phyloP scores from a whole-genome alignment of 2,888 invertebrate genomes.

The Dryococelus australis region DNA sequence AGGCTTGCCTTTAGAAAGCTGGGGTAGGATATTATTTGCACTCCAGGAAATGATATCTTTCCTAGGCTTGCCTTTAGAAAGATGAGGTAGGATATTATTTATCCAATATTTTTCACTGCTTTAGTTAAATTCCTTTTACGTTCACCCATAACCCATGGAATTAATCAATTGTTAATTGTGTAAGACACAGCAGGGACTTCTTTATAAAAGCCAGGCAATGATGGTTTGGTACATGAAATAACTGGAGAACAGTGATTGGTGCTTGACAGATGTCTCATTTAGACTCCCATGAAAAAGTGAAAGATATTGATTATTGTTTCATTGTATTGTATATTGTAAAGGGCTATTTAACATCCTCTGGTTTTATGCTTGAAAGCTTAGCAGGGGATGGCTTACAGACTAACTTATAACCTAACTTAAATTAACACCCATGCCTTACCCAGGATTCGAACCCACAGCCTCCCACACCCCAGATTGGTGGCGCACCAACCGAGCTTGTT shows the following conservation, averaged over 20 bases:
- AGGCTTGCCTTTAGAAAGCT: not conserved
- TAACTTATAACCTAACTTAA: too few species aligned
- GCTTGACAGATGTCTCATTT: slow-evolving; percentile 2
- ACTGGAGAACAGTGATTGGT: slow-evolving; percentile 22
- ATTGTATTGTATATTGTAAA: too few species aligned
- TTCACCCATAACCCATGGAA: not conserved
- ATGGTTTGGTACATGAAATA: not conserved
- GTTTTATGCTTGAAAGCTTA: too few species aligned
- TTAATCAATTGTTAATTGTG: not conserved
- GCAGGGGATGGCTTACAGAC: too few species aligned
- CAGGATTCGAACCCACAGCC: too few species aligned
- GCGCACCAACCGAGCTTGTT: too few species aligned
- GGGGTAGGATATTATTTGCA: slow-evolving; percentile 11
- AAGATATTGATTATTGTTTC: not conserved
- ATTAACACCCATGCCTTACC: too few species aligned
- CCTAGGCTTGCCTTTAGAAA: not conserved
- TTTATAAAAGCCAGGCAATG: slow-evolving; percentile 22
- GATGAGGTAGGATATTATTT: not conserved
- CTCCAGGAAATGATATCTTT: slow-evolving; percentile 16
- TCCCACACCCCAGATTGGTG: too few species aligned
- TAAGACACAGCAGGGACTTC: not conserved
- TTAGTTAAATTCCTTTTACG: not conserved
- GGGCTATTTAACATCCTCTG: too few species aligned
- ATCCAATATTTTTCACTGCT: slow-evolving; percentile 17
- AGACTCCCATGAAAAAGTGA: not conserved